Percentiles rank a stretch among this genome's conserved stretches.
phyloP scores from a whole-genome alignment of 1,140 invertebrate genomes.

The Neodiprion lecontei region DNA sequence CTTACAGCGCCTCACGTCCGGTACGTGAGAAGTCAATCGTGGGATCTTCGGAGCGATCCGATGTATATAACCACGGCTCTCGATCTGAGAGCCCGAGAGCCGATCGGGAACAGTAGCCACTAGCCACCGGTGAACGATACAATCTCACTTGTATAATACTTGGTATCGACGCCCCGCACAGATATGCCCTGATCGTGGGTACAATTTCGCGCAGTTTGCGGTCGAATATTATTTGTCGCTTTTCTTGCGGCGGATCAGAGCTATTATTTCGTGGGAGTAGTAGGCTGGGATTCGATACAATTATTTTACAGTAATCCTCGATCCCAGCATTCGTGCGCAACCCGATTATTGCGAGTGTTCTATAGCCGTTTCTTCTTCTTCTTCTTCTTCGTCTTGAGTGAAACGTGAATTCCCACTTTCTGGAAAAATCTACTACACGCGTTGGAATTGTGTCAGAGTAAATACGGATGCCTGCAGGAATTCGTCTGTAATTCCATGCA shows the following conservation, averaged over 20 bases:
- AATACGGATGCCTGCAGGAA: too few relatives aligned
- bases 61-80: not conserved
- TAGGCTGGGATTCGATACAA: not conserved
- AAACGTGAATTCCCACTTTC: too few relatives aligned
- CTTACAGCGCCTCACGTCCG: constrained; percentile 41
- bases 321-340: too few relatives aligned
- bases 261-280: not conserved
- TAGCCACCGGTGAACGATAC: not conserved
- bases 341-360: too few relatives aligned
- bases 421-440: too few relatives aligned
- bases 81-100: too few relatives aligned
- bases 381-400: too few relatives aligned
- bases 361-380: too few relatives aligned
- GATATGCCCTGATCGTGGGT: constrained; percentile 38
- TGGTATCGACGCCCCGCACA: not conserved
- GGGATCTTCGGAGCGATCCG: constrained; percentile 32
- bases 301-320: too few relatives aligned
- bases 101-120: too few relatives aligned
- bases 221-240: constrained; percentile 54
- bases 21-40: constrained; percentile 44
- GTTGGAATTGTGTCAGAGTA: too few relatives aligned
- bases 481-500: too few relatives aligned
- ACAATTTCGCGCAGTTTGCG: constrained; percentile 54
- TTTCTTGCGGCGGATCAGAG: constrained; percentile 25
- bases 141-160: not conserved